These are phyloP conservation scores for Colius striatus DNA, from an alignment of 2,113 vertebrate species.

Conservation along the genomic window DNA sequence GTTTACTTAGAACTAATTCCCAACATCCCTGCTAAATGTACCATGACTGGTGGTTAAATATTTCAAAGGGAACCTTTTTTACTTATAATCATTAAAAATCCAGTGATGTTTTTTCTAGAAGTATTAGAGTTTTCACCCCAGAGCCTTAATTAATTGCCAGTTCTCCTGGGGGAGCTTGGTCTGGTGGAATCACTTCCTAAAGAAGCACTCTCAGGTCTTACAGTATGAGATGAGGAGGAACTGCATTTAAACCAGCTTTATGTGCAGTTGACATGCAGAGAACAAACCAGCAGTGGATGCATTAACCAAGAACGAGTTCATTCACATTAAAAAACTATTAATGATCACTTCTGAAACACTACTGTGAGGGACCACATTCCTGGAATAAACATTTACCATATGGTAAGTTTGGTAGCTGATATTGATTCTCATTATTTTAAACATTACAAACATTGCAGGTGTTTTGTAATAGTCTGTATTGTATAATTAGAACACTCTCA, in stretches of 20 bases:
- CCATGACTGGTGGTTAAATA: background rate
- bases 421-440: constrained; percentile 85
- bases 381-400: constrained; percentile 78
- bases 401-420: constrained; percentile 80
- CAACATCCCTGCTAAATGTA: background rate
- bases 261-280: constrained; percentile 26
- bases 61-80: background rate
- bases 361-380: constrained; percentile 69
- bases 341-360: constrained; percentile 68
- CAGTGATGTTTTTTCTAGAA: background rate
- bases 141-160: background rate
- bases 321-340: constrained; percentile 70
- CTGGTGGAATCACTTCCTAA: background rate
- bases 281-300: constrained; percentile 35
- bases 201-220: background rate
- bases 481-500: constrained; percentile 78
- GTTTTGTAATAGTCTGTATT: constrained; percentile 82
- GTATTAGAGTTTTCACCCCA: background rate
- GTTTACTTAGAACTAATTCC: background rate
- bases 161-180: background rate
- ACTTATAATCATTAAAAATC: background rate
- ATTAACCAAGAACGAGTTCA: constrained; percentile 66
- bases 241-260: constrained; percentile 4
- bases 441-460: constrained; percentile 80
- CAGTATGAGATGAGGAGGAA: background rate